Evolutionary conservation across 2,797 vertebrate genomes (phyloP), one percentile per base, ranked within the genome.

Genomic region (Tadarida brasiliensis): DNA sequence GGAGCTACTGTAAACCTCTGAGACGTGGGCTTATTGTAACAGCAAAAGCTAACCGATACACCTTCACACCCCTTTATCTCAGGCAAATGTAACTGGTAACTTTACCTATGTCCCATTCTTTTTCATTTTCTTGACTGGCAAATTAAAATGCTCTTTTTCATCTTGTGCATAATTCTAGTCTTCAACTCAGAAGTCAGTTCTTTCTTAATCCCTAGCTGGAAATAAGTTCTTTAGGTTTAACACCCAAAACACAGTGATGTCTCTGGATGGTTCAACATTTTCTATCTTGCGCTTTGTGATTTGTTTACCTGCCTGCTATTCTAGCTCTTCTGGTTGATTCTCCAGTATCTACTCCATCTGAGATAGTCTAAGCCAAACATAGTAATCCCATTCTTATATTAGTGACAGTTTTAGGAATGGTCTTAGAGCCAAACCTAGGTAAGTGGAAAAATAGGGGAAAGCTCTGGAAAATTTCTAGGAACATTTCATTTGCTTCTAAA

Each of bases 401-500:
- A 80, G 11, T 71, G 35, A n/a, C 30, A 24, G 5, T 81, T 90
- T 90, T 68, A 94, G 54, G 19, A 73, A 30, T 68, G 39, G 8
- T 70, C 28, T 63, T 90, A 68, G 47, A 73, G 56, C 20, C 7
- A 78, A 85, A 65, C 9, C 24, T 33, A 44, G 22, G 35, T 16
- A 44, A 61, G 22, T 59, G 8, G 33, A 57, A 77, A 63, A 80
- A 59, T 5, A 87, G 15, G 16, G 16, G n/a, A 82, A 87, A 77
- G 17, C 51, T 85, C 70, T 89, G n/a, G 26, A 57, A 57, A 16
- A 68, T 90, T 88, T 87, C 70, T 91, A 90, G 71, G 73, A 77
- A 85, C 91, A 51, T 2, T 59, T 78, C 87, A 16, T 16, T 56
- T 68, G n/a, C 7, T 90, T 81, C n/a, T 56, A 39, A 2, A 68